These are phyloP conservation scores for Microcebus jonahi DNA, from an alignment of 2,113 vertebrate species.

Conservation along the genomic window DNA sequence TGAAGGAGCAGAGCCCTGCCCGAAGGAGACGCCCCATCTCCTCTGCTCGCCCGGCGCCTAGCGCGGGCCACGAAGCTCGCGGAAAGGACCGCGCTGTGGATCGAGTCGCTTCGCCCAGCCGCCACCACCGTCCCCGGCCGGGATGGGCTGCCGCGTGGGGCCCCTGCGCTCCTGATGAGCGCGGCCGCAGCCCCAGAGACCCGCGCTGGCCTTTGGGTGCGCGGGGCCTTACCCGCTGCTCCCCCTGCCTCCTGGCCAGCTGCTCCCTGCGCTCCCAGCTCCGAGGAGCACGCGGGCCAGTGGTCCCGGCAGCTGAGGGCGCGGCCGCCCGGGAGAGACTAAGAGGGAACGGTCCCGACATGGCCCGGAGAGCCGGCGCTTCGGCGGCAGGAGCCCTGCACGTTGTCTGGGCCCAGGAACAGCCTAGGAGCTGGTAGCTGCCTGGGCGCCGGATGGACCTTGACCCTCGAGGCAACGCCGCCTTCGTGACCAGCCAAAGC, in stretches of 20 bases:
- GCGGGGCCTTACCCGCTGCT: neutral
- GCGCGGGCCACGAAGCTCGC: neutral
- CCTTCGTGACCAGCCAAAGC: constrained; percentile 62
- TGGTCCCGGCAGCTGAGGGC: neutral
- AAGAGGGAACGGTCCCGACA: neutral
- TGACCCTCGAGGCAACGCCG: constrained; percentile 59
- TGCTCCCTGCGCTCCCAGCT: neutral
- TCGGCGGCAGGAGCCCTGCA: neutral
- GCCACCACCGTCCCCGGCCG: constrained; percentile 41
- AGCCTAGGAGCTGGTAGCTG: constrained; percentile 45
- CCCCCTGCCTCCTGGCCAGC: accelerated
- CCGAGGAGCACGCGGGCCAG: neutral
- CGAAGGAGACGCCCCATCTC: neutral
- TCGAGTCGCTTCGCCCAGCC: neutral
- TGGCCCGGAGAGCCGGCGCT: constrained; percentile 33
- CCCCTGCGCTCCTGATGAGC: constrained; percentile 50
- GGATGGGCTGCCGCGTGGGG: constrained; percentile 25
- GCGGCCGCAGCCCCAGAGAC: neutral
- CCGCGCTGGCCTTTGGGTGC: neutral
- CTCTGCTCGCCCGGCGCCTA: neutral
- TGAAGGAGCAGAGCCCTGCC: neutral
- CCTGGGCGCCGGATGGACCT: constrained; percentile 29
- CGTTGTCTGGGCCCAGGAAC: neutral
- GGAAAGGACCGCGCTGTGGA: neutral
- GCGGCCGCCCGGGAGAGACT: neutral